phyloP scores from a whole-genome alignment of 2,888 invertebrate genomes.

The Sinodicranocentrus sp. region DNA sequence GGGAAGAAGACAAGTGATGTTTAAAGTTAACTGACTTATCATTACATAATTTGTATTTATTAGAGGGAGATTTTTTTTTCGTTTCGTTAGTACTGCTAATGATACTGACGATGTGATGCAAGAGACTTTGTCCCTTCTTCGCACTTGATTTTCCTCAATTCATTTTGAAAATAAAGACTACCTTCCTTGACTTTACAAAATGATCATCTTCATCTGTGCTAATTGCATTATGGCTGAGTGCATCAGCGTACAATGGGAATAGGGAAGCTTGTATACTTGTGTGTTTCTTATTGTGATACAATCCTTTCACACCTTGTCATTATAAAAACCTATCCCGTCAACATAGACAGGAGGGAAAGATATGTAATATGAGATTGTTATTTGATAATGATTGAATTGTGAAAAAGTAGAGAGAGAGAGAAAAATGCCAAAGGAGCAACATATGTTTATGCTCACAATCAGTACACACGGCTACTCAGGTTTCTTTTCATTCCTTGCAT shows the following conservation, averaged over 20 bases:
- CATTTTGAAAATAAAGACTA: too few relatives aligned
- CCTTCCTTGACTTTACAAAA: too few relatives aligned
- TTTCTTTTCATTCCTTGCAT: conserved; percentile 36
- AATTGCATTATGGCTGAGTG: conserved; percentile 52
- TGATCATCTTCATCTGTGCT: conserved; percentile 28
- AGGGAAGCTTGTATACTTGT: neutral
- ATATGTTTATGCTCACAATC: neutral
- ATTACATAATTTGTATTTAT: too few relatives aligned
- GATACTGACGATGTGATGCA: too few relatives aligned
- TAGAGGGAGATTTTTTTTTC: too few relatives aligned
- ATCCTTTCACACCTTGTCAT: conserved; percentile 53
- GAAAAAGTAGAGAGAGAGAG: neutral
- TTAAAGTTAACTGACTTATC: too few relatives aligned
- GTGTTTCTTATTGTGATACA: conserved; percentile 1
- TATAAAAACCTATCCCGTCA: conserved; percentile 30
- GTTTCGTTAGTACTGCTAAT: too few relatives aligned
- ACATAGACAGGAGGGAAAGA: conserved; percentile 12
- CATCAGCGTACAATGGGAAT: neutral
- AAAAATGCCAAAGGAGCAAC: neutral
- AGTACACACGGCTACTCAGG: neutral
- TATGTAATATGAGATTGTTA: neutral
- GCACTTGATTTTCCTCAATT: too few relatives aligned
- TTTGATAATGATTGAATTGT: neutral
- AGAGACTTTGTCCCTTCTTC: too few relatives aligned
- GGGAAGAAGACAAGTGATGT: too few relatives aligned